These are phyloP conservation scores for Hemiprocne comata DNA, from an alignment of 2,113 vertebrate genomes.

Conservation along the genomic window DNA sequence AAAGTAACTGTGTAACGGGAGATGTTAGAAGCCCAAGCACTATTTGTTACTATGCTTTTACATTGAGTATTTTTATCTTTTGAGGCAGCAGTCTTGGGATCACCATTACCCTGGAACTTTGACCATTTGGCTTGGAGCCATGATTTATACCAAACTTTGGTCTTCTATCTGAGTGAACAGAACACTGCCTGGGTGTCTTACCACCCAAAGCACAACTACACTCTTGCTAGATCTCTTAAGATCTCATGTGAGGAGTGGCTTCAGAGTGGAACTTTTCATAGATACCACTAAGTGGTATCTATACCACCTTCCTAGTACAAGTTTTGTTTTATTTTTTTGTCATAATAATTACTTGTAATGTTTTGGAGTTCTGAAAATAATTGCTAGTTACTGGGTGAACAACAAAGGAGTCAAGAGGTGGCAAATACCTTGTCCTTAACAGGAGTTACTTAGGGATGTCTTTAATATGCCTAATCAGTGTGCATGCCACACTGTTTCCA, in stretches of 20 bases:
- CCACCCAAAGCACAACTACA: not conserved
- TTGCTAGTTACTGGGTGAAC: not conserved
- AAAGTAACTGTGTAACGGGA: not conserved
- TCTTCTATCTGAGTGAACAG: not conserved
- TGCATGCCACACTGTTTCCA: slow-evolving; percentile 60
- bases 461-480: slow-evolving; percentile 41
- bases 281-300: not conserved
- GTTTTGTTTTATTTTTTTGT: not conserved
- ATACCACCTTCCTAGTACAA: not conserved
- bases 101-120: not conserved
- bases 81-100: not conserved
- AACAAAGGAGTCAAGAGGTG: not conserved
- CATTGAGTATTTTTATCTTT: not conserved
- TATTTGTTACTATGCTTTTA: not conserved
- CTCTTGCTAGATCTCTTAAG: not conserved
- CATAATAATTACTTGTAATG: not conserved
- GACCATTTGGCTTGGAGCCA: not conserved
- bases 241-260: not conserved
- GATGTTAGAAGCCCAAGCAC: not conserved
- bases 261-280: not conserved
- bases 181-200: not conserved
- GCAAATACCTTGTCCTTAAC: slow-evolving; percentile 47
- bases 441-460: slow-evolving; percentile 24
- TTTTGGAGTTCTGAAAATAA: slow-evolving; percentile 16
- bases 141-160: not conserved